Percentiles rank a stretch among this genome's conserved stretches.
Conservation (phyloP, 2,888 invertebrate species). For the Morinoia aosen region DNA sequence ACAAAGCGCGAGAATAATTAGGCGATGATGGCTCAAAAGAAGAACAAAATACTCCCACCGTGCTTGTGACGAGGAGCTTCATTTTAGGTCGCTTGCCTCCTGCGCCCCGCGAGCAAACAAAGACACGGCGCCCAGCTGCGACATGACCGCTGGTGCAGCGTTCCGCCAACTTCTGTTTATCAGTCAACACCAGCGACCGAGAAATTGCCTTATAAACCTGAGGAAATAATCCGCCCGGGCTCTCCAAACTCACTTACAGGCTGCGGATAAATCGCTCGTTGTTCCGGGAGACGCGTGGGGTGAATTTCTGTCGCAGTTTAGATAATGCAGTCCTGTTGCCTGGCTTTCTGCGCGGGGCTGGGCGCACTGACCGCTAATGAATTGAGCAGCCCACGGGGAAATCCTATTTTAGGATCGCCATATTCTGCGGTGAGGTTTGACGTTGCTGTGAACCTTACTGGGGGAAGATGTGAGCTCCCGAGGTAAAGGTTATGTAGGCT, state of each 20-base stretch:
- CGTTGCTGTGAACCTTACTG: no score
- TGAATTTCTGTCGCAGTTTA: not conserved
- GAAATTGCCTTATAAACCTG: slow-evolving; percentile 17
- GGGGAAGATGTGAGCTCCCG: no score
- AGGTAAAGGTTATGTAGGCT: no score
- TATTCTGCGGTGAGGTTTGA: not conserved
- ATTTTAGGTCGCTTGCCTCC: no score
- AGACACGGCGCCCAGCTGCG: no score
- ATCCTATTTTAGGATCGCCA: not conserved
- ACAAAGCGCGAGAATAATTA: no score
- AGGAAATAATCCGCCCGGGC: not conserved
- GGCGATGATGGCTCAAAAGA: no score
- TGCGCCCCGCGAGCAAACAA: no score
- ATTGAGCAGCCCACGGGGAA: not conserved
- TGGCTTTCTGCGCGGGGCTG: not conserved
- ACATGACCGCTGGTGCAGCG: no score
- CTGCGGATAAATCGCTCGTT: not conserved
- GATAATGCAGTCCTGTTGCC: not conserved
- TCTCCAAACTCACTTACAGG: not conserved
- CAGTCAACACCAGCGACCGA: slow-evolving; percentile 2
- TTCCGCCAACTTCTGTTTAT: not conserved
- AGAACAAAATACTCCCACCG: no score
- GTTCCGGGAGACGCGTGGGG: not conserved
- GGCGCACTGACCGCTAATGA: not conserved
- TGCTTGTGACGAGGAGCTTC: no score